Conservation (phyloP, 2,113 vertebrate genomes). For the Microcebus jonahi region DNA sequence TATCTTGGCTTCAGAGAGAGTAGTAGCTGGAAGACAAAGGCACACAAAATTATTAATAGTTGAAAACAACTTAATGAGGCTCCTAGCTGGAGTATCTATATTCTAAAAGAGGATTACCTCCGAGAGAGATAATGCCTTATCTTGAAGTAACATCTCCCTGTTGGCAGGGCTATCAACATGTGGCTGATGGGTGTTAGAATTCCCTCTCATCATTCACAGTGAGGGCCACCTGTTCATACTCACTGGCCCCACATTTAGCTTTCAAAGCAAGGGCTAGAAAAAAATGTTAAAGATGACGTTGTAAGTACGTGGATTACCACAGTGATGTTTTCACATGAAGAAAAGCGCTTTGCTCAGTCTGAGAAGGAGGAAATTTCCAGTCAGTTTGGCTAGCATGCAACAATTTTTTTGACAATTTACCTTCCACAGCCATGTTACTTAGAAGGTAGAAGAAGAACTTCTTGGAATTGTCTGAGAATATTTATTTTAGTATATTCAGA, state of each 20-base stretch:
- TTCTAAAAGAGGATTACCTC: background rate
- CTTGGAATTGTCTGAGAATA: background rate
- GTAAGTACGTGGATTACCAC: background rate
- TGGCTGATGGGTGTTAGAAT: background rate
- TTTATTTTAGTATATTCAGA: background rate
- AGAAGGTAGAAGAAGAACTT: background rate
- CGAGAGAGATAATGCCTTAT: background rate
- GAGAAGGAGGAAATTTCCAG: background rate
- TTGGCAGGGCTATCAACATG: background rate
- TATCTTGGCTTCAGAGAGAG: background rate
- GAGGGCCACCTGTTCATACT: background rate
- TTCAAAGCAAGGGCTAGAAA: background rate
- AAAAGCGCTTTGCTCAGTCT: background rate
- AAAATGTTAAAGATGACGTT: background rate
- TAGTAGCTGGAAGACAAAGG: background rate
- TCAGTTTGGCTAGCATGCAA: background rate
- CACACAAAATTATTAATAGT: background rate
- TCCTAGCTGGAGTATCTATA: background rate
- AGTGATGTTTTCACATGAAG: background rate
- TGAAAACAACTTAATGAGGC: background rate
- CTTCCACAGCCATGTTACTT: background rate
- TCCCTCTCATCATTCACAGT: background rate
- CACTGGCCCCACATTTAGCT: background rate
- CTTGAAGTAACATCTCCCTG: background rate
- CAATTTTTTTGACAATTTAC: conserved; percentile 25